phyloP scores from a whole-genome alignment of 2,113 vertebrate genomes.

The Bubo bubo region DNA sequence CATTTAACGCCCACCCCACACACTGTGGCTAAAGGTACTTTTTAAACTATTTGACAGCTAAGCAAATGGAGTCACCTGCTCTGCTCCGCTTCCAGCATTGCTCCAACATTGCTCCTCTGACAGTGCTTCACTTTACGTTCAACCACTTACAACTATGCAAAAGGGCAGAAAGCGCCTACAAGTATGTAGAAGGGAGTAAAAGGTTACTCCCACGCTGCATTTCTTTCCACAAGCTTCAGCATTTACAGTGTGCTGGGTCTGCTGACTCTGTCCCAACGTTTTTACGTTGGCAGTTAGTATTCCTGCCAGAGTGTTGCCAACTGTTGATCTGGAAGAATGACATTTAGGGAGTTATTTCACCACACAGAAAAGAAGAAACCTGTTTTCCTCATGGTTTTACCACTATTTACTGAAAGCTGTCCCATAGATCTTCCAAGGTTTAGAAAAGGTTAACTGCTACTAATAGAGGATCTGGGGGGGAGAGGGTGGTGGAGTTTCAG shows the following conservation, averaged over 20 bases:
- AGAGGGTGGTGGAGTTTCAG: background rate
- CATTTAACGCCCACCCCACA: background rate
- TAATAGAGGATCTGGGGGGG: background rate
- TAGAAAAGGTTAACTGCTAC: background rate
- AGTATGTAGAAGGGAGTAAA: conserved; percentile 33
- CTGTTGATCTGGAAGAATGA: background rate
- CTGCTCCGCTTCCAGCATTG: background rate
- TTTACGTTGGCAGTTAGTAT: background rate
- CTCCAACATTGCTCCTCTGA: background rate
- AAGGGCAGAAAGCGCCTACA: background rate
- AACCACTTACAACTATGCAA: background rate
- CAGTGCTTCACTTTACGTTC: background rate
- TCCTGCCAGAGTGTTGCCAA: background rate
- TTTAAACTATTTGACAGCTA: background rate
- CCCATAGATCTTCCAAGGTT: background rate
- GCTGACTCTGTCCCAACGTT: background rate
- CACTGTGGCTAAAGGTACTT: background rate
- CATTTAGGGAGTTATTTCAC: background rate
- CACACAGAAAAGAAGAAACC: background rate
- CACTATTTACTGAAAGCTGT: background rate
- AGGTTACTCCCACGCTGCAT: conserved; percentile 2
- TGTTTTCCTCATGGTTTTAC: background rate
- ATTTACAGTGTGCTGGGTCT: conserved; percentile 19
- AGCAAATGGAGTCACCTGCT: background rate
- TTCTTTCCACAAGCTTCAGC: background rate